Evolutionary conservation across 2,888 invertebrate genomes (phyloP).

Genomic region (Aphidius colemani): DNA sequence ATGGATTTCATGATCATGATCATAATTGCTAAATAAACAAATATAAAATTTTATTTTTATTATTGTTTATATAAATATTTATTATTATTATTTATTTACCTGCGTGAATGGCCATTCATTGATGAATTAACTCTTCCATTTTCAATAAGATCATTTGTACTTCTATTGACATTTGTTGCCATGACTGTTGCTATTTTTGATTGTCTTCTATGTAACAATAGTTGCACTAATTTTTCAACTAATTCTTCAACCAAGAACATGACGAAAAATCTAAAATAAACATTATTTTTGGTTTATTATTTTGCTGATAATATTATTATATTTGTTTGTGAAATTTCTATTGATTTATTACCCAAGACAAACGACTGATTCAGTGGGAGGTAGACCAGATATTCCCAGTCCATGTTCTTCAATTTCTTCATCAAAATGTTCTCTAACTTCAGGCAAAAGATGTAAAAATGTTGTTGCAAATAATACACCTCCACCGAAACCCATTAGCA

Average conservation of each 20-base stretch:
- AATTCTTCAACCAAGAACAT: slow-evolving; percentile 75
- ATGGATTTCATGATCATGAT: slow-evolving; percentile 22
- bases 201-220: slow-evolving; percentile 63
- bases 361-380: slow-evolving; percentile 73
- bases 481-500: slow-evolving; percentile 81
- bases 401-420: slow-evolving; percentile 60
- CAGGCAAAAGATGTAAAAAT: slow-evolving; percentile 80
- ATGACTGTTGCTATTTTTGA: slow-evolving; percentile 25
- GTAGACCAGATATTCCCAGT: slow-evolving; percentile 65
- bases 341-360: slow-evolving; percentile 61
- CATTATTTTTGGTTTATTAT: too few relatives aligned
- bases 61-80: background rate
- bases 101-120: slow-evolving; percentile 29
- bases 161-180: slow-evolving; percentile 44
- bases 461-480: slow-evolving; percentile 82
- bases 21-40: slow-evolving; percentile 31
- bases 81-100: slow-evolving; percentile 41
- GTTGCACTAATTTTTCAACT: slow-evolving; percentile 79
- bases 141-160: slow-evolving; percentile 54
- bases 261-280: slow-evolving; percentile 49
- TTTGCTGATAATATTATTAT: too few relatives aligned
- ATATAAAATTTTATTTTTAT: background rate
- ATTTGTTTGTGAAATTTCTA: background rate
- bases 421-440: slow-evolving; percentile 74
- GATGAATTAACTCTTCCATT: slow-evolving; percentile 38